Evolutionary conservation across 2,888 invertebrate species (phyloP).

Genomic region (Caenorhabditis wallacei): DNA sequence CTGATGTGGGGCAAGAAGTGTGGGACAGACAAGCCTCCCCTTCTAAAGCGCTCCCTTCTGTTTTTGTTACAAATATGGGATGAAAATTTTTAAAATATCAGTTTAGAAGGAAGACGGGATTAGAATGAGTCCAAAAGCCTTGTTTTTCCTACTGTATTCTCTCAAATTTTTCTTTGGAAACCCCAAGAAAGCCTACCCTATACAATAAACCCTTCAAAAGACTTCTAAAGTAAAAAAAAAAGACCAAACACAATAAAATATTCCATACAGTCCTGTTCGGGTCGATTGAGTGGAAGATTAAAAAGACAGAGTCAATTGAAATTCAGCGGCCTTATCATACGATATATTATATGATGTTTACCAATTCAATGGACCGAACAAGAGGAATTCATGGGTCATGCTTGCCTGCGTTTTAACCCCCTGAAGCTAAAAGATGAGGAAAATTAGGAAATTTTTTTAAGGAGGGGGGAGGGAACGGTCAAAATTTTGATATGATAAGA

Average conservation of each 20-base stretch:
- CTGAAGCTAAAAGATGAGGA: background rate
- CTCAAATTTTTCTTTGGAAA: too few relatives aligned
- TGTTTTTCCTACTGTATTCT: too few relatives aligned
- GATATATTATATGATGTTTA: constrained; percentile 51
- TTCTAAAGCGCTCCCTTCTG: background rate
- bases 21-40: constrained; percentile 4
- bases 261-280: too few relatives aligned
- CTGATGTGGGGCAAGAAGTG: constrained; percentile 44
- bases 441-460: background rate
- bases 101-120: too few relatives aligned
- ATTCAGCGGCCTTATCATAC: constrained; percentile 61
- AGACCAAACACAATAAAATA: too few relatives aligned
- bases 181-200: too few relatives aligned
- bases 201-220: too few relatives aligned
- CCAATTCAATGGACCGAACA: constrained; percentile 60
- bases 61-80: constrained; percentile 12
- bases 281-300: constrained; percentile 34
- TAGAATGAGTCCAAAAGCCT: too few relatives aligned
- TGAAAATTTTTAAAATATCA: background rate
- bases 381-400: constrained; percentile 36
- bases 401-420: constrained; percentile 16
- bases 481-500: background rate
- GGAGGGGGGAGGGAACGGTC: background rate
- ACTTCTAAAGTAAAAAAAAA: too few relatives aligned
- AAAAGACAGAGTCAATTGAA: constrained; percentile 49